Base-by-base conservation (phyloP, 2,113 vertebrate genomes). In the Pterocles gutturalis region DNA sequence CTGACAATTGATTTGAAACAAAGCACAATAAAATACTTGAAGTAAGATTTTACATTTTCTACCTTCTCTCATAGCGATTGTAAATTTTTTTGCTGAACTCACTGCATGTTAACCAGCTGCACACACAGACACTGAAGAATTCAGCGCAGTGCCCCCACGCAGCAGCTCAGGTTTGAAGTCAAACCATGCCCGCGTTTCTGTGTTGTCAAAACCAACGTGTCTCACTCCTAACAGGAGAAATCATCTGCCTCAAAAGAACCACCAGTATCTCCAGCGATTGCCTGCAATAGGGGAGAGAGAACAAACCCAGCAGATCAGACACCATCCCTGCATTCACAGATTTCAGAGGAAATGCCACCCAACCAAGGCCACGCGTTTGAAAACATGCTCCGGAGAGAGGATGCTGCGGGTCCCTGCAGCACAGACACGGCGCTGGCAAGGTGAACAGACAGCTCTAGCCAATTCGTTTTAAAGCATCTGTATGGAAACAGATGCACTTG, bases 81-180 rank as follows among this genome's bases (percentile, higher is more conserved):
- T 7, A 2, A 8, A 1, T 8, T 10, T 26, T 62, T 62, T 51
- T 33, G 26, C 49, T 28, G 13, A 57, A 10, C 46, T 34, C 17
- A 0, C 24, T 5, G 62, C 48, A 31, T 1, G 34, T 20, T 38
- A 24, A 17, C 41, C 49, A 55, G 34, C 12, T 31, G 11, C 25
- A 5, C 2, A 18, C 28, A 33, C 13, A 54, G 20, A 28, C 33
- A 10, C 14, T 26, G 21, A 16, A 21, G 38, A 58, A 9, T 3
- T 9, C 2, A 25, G 18, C 29, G 19, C 2, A 25, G 33, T 3
- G 12, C 1, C n/a, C 7, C 24, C 24, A 9, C 2, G 10, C 0
- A 9, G 31, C 26, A 36, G 69, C 19, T 33, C 31, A 26, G 24
- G 9, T 72, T 34, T 54, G 10, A 61, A 38, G 28, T 28, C 18